phyloP scores from a whole-genome alignment of 2,797 vertebrate species.

The Tamandua tetradactyla region DNA sequence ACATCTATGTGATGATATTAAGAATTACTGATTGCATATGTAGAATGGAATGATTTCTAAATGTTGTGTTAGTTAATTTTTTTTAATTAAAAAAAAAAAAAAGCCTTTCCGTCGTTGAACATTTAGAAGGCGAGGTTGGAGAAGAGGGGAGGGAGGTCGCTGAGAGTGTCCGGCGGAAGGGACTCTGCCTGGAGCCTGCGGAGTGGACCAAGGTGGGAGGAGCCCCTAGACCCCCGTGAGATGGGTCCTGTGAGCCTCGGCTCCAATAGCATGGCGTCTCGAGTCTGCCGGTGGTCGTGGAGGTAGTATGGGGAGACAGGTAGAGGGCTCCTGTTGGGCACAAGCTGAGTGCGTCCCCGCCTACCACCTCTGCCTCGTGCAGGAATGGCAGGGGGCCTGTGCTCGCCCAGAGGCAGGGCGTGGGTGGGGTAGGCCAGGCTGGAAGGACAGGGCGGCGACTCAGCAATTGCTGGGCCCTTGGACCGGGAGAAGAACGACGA shows the following conservation, averaged over 20 bases:
- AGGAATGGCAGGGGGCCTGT: too few species aligned
- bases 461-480: conserved; percentile 96
- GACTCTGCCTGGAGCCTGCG: background rate
- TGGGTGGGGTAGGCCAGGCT: too few species aligned
- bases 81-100: too few species aligned
- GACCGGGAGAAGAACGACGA: conserved; percentile 94
- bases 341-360: background rate
- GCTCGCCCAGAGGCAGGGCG: too few species aligned
- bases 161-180: background rate
- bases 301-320: background rate
- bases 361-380: too few species aligned
- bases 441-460: conserved; percentile 83
- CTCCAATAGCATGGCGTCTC: background rate
- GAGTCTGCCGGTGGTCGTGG: background rate
- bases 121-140: conserved; percentile 80
- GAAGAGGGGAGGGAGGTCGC: conserved; percentile 21
- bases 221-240: background rate
- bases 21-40: too few species aligned
- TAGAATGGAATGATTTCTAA: too few species aligned
- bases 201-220: background rate
- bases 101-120: conserved; percentile 81
- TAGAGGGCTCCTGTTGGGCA: background rate
- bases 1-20: too few species aligned
- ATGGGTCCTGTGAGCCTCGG: conserved; percentile 28
- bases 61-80: too few species aligned